Conservation (phyloP, 2,888 invertebrate genomes). For the Odontothrips loti region DNA sequence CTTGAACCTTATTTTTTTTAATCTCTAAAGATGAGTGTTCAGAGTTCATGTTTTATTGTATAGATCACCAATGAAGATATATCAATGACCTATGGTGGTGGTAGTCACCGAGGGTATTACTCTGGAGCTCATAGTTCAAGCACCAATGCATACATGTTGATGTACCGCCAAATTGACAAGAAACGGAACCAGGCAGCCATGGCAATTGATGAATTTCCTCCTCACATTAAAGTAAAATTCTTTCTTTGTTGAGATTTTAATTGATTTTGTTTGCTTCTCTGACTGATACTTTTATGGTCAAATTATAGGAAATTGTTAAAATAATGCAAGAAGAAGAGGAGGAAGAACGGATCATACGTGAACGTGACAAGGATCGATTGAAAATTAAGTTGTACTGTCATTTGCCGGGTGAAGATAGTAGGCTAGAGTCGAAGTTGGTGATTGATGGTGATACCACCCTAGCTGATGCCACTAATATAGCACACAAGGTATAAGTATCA, state of each 20-base stretch:
- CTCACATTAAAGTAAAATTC: constrained; percentile 57
- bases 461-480: constrained; percentile 56
- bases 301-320: constrained; percentile 52
- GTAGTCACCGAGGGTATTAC: constrained; percentile 60
- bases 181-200: constrained; percentile 61
- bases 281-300: neutral
- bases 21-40: constrained; percentile 67
- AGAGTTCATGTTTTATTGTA: constrained; percentile 33
- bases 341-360: constrained; percentile 55
- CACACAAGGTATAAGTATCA: constrained; percentile 49
- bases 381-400: constrained; percentile 62
- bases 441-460: constrained; percentile 59
- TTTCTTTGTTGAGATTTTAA: constrained; percentile 27
- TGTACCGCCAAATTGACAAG: constrained; percentile 74
- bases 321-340: constrained; percentile 64
- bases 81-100: constrained; percentile 75
- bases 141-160: constrained; percentile 86
- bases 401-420: constrained; percentile 54
- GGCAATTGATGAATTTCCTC: constrained; percentile 65
- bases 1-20: constrained; percentile 46
- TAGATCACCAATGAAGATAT: constrained; percentile 77
- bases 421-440: constrained; percentile 55
- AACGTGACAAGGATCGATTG: constrained; percentile 58
- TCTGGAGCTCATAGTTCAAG: constrained; percentile 72
- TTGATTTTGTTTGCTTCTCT: neutral